These are phyloP conservation scores for Aradus depressus DNA, from an alignment of 2,888 invertebrate genomes.

Conservation along the genomic window DNA sequence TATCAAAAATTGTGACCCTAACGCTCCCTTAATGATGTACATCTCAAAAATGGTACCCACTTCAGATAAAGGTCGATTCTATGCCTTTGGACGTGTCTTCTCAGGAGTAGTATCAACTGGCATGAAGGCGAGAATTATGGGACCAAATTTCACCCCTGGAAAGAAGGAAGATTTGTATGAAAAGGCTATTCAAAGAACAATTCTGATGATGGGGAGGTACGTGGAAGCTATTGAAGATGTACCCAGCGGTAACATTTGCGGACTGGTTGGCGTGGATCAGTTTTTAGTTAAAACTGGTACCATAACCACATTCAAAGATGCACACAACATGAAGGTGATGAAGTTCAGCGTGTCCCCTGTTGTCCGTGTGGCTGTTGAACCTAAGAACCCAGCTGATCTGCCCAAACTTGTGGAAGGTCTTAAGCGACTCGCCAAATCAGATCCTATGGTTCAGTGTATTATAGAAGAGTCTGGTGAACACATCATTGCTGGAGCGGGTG, in stretches of 20 bases:
- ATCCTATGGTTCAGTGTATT: slow-evolving; percentile 99
- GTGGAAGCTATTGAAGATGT: slow-evolving; percentile 99
- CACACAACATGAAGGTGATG: slow-evolving; percentile 99
- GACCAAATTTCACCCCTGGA: slow-evolving; percentile 94
- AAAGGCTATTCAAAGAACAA: slow-evolving; percentile 98
- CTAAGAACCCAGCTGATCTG: slow-evolving; percentile 96
- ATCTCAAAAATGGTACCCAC: slow-evolving; percentile 99
- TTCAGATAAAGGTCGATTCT: slow-evolving; percentile 98
- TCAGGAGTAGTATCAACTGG: slow-evolving; percentile 88
- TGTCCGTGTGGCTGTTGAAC: slow-evolving; percentile 98
- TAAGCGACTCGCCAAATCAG: slow-evolving; percentile 98
- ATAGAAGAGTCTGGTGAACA: slow-evolving; percentile 99
- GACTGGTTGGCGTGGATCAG: slow-evolving; percentile 99
- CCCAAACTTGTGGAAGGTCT: slow-evolving; percentile 95
- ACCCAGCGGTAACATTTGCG: slow-evolving; percentile 97
- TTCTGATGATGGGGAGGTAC: slow-evolving; percentile 99
- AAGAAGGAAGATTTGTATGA: slow-evolving; percentile 99
- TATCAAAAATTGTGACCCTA: slow-evolving; percentile 87
- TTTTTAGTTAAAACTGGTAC: slow-evolving; percentile 99
- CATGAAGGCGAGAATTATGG: slow-evolving; percentile 95
- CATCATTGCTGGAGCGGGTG: slow-evolving; percentile 99
- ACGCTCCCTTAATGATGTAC: slow-evolving; percentile 99
- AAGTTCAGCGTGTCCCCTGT: slow-evolving; percentile 99
- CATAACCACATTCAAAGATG: slow-evolving; percentile 96
- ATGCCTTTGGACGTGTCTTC: slow-evolving; percentile 99